These are phyloP conservation scores for Philhelius pedissequus DNA, from an alignment of 2,888 invertebrate genomes.

Conservation along the genomic window DNA sequence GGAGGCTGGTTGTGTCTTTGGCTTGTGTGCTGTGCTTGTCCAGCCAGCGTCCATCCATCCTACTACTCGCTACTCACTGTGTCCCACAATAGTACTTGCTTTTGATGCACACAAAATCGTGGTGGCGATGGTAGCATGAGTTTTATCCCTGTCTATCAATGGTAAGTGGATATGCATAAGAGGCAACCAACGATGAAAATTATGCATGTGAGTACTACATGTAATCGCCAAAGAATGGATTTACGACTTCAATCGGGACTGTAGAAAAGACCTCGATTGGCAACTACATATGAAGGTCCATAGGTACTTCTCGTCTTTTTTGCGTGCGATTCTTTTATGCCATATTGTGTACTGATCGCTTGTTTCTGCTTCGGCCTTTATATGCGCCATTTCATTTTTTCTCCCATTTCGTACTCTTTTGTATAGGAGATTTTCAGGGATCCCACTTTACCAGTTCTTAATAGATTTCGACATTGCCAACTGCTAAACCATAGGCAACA, in stretches of 20 bases:
- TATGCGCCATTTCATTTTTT: slow-evolving; percentile 24
- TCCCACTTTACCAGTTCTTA: neutral
- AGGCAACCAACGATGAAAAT: slow-evolving; percentile 11
- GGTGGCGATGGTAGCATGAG: slow-evolving; percentile 42
- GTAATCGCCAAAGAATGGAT: slow-evolving; percentile 48
- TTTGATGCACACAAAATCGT: neutral
- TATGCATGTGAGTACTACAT: neutral
- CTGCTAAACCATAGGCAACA: too few species aligned
- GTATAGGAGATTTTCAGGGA: neutral
- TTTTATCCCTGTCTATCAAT: slow-evolving; percentile 54
- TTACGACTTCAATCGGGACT: slow-evolving; percentile 43
- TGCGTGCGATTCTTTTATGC: neutral
- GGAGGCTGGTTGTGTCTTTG: slow-evolving; percentile 45
- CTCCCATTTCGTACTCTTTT: neutral
- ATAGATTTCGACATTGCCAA: too few species aligned
- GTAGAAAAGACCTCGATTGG: neutral
- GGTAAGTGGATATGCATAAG: slow-evolving; percentile 20
- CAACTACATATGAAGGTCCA: neutral
- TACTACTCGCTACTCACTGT: neutral
- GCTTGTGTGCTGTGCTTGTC: neutral
- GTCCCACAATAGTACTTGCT: neutral
- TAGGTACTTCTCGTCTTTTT: neutral
- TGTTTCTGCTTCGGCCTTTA: slow-evolving; percentile 38
- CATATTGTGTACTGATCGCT: slow-evolving; percentile 22
- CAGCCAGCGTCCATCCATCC: slow-evolving; percentile 39